phyloP scores from a whole-genome alignment of 2,797 vertebrate species.

The Acropternis orthonyx region DNA sequence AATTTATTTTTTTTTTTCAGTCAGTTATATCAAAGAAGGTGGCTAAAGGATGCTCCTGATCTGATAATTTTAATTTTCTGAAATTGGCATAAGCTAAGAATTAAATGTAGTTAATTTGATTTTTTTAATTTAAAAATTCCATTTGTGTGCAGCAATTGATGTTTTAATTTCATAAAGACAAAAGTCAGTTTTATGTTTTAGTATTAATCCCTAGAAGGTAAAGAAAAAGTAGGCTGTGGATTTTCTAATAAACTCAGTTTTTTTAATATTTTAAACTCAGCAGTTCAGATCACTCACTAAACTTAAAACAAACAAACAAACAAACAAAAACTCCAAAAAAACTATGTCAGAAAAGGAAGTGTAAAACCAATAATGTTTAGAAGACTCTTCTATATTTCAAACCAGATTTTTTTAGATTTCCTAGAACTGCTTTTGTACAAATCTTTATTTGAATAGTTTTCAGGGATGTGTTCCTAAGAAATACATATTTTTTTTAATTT shows the following conservation, averaged over 20 bases:
- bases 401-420: neutral
- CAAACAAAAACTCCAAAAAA: no score
- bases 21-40: accelerated
- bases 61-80: neutral
- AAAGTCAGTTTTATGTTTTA: neutral
- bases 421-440: neutral
- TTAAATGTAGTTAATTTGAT: accelerated
- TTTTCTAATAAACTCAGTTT: neutral
- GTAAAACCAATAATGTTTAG: neutral
- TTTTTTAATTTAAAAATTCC: neutral
- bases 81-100: neutral
- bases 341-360: neutral
- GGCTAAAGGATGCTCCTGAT: neutral
- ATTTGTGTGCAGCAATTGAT: neutral
- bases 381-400: neutral
- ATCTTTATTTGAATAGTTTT: neutral
- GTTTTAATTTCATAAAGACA: neutral
- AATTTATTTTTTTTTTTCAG: neutral
- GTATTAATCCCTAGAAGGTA: neutral
- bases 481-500: neutral
- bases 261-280: neutral
- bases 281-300: neutral
- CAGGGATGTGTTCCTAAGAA: neutral
- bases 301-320: neutral
- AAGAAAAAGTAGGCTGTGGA: neutral